A percentile compares a stretch with the other conserved stretches of the same genome.
These are phyloP conservation scores for Nowickia ferox DNA, from an alignment of 2,888 invertebrate species.

Conservation along the genomic window DNA sequence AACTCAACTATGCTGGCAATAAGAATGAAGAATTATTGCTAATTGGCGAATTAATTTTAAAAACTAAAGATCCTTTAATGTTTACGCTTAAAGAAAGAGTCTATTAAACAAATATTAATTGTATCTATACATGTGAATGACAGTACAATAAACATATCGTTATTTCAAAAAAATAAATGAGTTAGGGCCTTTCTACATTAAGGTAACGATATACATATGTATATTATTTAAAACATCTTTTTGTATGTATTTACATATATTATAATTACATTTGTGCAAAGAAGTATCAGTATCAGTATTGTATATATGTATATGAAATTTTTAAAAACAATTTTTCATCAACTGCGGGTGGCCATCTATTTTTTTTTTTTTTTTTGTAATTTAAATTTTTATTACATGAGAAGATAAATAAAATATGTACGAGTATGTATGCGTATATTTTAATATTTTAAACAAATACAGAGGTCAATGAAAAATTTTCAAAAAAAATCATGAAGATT, in stretches of 20 bases:
- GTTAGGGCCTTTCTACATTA: too few relatives aligned
- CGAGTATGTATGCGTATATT: too few relatives aligned
- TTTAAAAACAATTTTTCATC: conserved; percentile 50
- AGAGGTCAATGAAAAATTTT: conserved; percentile 48
- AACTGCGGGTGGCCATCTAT: conserved; percentile 37
- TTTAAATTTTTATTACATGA: neutral
- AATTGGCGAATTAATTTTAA: conserved; percentile 80
- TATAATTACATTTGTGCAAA: too few relatives aligned
- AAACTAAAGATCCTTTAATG: conserved; percentile 81
- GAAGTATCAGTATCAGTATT: too few relatives aligned
- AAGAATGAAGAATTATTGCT: conserved; percentile 76
- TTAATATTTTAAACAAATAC: conserved; percentile 18
- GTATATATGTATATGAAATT: neutral
- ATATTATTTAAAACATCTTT: conserved; percentile 38
- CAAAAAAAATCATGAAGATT: too few relatives aligned
- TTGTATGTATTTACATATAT: too few relatives aligned
- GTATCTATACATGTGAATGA: neutral
- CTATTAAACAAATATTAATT: conserved; percentile 65
- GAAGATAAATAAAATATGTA: conserved; percentile 24
- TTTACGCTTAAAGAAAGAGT: conserved; percentile 79
- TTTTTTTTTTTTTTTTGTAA: conserved; percentile 21
- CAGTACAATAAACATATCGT: neutral
- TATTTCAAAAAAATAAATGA: too few relatives aligned
- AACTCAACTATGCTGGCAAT: conserved; percentile 77
- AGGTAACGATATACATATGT: too few relatives aligned